Base-by-base conservation (phyloP, 2,113 vertebrate genomes). In the Pithys albifrons region DNA sequence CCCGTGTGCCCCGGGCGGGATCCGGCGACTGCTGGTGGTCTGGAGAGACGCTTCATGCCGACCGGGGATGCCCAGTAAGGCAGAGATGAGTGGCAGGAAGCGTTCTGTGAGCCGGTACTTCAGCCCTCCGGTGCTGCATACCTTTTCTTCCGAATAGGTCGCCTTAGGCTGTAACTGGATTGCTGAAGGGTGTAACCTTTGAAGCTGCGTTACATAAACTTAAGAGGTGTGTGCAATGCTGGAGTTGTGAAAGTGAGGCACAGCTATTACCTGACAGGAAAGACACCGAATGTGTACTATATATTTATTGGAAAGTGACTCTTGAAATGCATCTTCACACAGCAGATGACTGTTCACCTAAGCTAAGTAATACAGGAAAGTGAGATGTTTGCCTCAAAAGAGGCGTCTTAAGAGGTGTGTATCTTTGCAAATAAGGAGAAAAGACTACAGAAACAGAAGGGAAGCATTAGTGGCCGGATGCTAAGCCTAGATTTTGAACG, bases 31-130 rank as follows among this genome's bases (percentile, higher is more conserved):
- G 74, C 48, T 16, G 31, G 6, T 35, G 1, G 28, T 9, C 19
- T 22, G 22, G 8, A 5, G 62, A 2, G 25, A 18, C 8, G 31
- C 28, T 33, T 17, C 35, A 1, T 14, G 25, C 19, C 1, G 18
- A 0, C 0, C 14, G 1, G 7, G 8, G n/a, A 1, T 55, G 29
- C 24, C 14, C 17, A 0, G 51, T 3, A 0, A 10, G 7, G 2
- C 24, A 2, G 22, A 12, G 20, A 28, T 24, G 43, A 4, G 22
- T 4, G 64, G 15, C 33, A 14, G 49, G 4, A 25, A 29, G 59
- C 13, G 14, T 10, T 15, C 11, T 2, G 2, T 12, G 77, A 31
- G 65, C 17, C 4, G 13, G 0, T 11, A 0, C 22, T 28, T 51
- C 45, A 46, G 3, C 62, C 17, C 28, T 15, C 46, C 4, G 5